These are phyloP conservation scores for Nothocercus julius DNA, from an alignment of 2,113 vertebrate species.

Conservation along the genomic window DNA sequence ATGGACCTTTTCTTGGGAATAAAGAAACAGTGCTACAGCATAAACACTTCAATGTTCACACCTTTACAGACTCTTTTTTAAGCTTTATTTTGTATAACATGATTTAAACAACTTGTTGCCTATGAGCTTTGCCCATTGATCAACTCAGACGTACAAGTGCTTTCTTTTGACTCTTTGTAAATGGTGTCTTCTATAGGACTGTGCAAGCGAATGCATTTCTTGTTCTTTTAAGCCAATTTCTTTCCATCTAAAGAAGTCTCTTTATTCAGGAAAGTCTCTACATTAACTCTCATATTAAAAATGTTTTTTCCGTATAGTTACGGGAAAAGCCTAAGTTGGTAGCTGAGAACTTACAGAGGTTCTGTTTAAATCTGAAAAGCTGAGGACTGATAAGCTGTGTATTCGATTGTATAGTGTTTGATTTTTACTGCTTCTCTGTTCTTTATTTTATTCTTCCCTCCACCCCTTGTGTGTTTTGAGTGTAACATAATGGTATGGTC, in stretches of 20 bases:
- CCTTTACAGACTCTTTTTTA: neutral
- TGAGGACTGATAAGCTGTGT: neutral
- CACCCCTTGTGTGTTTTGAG: neutral
- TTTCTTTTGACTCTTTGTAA: neutral
- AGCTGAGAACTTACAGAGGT: neutral
- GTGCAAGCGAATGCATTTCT: neutral
- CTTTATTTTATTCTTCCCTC: rapidly evolving
- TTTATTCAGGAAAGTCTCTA: neutral
- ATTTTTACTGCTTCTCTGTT: neutral
- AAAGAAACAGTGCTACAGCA: neutral
- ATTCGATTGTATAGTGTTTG: neutral
- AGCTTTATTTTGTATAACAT: neutral
- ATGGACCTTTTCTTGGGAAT: neutral
- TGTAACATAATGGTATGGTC: neutral
- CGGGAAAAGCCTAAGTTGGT: neutral
- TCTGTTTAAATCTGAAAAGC: neutral
- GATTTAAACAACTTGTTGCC: neutral
- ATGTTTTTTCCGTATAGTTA: neutral
- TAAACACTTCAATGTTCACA: neutral
- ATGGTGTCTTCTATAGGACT: neutral
- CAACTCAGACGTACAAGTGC: neutral
- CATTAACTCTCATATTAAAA: neutral
- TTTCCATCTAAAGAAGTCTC: neutral
- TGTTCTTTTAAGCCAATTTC: neutral
- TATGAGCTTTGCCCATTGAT: neutral